A percentile compares a stretch with the other conserved stretches of the same genome.
phyloP scores from a whole-genome alignment of 1,140 invertebrate genomes.

The Heliconius congener region DNA sequence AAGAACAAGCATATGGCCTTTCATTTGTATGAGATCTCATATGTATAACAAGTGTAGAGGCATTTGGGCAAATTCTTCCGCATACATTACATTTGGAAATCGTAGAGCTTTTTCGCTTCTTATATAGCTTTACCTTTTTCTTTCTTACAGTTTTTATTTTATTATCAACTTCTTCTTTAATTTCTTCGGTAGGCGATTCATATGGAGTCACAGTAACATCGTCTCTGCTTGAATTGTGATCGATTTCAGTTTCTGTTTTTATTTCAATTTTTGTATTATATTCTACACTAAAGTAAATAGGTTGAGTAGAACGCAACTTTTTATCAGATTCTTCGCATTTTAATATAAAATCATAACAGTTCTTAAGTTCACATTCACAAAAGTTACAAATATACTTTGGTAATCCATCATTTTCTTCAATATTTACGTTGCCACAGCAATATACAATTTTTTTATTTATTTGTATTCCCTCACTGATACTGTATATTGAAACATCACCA shows the following conservation, averaged over 20 bases:
- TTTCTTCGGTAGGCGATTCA: slow-evolving; percentile 25
- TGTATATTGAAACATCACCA: slow-evolving; percentile 52
- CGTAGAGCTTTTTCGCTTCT: not conserved
- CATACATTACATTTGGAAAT: slow-evolving; percentile 82
- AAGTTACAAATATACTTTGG: slow-evolving; percentile 52
- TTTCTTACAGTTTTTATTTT: slow-evolving; percentile 32
- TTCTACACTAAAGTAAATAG: slow-evolving; percentile 16
- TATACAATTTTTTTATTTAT: slow-evolving; percentile 59
- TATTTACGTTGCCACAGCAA: slow-evolving; percentile 57
- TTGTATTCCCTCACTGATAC: slow-evolving; percentile 40
- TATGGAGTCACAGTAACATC: slow-evolving; percentile 32
- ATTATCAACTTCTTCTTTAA: slow-evolving; percentile 23
- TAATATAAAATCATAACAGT: slow-evolving; percentile 57
- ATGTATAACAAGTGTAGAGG: slow-evolving; percentile 57
- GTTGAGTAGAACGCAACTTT: slow-evolving; percentile 46
- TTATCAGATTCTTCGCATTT: slow-evolving; percentile 68
- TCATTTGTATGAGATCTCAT: slow-evolving; percentile 67
- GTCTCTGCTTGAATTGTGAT: slow-evolving; percentile 1
- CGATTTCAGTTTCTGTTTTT: slow-evolving; percentile 40
- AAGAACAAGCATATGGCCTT: slow-evolving; percentile 53
- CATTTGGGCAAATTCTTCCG: slow-evolving; percentile 82
- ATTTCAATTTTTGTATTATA: slow-evolving; percentile 29
- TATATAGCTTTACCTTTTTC: slow-evolving; percentile 24
- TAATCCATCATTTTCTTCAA: slow-evolving; percentile 53
- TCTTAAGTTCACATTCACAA: slow-evolving; percentile 52